Percentiles rank a stretch among this genome's conserved stretches.
Evolutionary conservation across 2,888 invertebrate species (phyloP).

Genomic region (Laothoe populi): DNA sequence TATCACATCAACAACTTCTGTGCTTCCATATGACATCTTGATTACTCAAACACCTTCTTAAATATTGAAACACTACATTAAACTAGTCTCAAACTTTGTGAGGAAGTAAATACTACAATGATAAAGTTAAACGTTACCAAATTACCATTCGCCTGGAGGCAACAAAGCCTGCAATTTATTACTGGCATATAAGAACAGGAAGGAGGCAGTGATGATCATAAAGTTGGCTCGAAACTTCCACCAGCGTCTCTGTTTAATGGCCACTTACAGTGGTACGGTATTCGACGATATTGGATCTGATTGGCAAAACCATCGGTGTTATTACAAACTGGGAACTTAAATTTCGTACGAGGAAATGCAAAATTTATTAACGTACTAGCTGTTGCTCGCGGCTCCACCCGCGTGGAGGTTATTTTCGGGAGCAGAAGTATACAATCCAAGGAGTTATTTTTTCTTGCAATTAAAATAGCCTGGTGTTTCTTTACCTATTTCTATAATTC

Average conservation of each 20-base stretch:
- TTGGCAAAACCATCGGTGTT: conserved; percentile 49
- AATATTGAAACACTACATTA: conserved; percentile 20
- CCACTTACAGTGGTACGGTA: conserved; percentile 56
- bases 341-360: conserved; percentile 22
- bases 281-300: conserved; percentile 55
- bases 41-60: background rate
- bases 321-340: conserved; percentile 32
- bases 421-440: too few relatives aligned
- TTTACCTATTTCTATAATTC: too few relatives aligned
- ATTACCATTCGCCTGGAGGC: conserved; percentile 19
- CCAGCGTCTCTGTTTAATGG: conserved; percentile 44
- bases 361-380: background rate
- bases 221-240: conserved; percentile 40
- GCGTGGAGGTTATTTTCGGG: too few relatives aligned
- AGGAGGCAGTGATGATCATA: conserved; percentile 39
- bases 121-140: conserved; percentile 23
- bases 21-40: background rate
- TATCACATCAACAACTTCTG: background rate
- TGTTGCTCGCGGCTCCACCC: too few relatives aligned
- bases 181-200: conserved; percentile 31
- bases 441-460: too few relatives aligned
- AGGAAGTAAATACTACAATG: background rate
- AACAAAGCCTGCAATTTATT: conserved; percentile 22
- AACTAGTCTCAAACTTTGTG: background rate
- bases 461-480: too few relatives aligned